Conservation (phyloP, 2,113 vertebrate species). For the Semicossyphus pulcher region DNA sequence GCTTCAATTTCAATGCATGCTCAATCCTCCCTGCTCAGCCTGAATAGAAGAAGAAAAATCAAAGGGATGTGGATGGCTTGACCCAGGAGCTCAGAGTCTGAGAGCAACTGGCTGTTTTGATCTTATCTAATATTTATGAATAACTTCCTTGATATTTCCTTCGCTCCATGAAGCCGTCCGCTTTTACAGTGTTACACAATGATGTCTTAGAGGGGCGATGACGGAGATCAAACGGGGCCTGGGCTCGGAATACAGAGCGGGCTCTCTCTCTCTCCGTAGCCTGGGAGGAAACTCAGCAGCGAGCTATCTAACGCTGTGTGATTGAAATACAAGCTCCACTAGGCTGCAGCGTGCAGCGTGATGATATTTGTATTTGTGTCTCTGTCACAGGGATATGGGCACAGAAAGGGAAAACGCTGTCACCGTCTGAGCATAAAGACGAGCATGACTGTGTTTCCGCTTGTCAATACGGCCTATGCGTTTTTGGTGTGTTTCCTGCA, state of each 20-base stretch:
- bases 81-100: conserved; percentile 76
- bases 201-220: conserved; percentile 80
- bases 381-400: conserved; percentile 64
- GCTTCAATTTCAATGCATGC: conserved; percentile 43
- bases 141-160: conserved; percentile 84
- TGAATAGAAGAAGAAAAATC: conserved; percentile 59
- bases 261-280: conserved; percentile 56
- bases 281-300: conserved; percentile 71
- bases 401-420: conserved; percentile 53
- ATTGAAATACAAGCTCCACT: conserved; percentile 78
- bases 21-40: conserved; percentile 49
- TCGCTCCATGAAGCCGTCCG: conserved; percentile 65
- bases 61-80: conserved; percentile 73
- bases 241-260: conserved; percentile 67
- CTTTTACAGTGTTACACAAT: conserved; percentile 78
- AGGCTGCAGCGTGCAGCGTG: conserved; percentile 64
- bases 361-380: conserved; percentile 79
- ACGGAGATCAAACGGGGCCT: conserved; percentile 76
- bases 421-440: conserved; percentile 36
- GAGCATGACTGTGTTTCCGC: conserved; percentile 17
- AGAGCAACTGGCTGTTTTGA: conserved; percentile 80
- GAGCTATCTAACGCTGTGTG: conserved; percentile 70
- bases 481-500: conserved; percentile 27
- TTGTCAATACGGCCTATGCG: conserved; percentile 21
- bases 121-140: conserved; percentile 86